Conservation (phyloP, 2,888 invertebrate genomes). For the Ornithoptera alexandrae region DNA sequence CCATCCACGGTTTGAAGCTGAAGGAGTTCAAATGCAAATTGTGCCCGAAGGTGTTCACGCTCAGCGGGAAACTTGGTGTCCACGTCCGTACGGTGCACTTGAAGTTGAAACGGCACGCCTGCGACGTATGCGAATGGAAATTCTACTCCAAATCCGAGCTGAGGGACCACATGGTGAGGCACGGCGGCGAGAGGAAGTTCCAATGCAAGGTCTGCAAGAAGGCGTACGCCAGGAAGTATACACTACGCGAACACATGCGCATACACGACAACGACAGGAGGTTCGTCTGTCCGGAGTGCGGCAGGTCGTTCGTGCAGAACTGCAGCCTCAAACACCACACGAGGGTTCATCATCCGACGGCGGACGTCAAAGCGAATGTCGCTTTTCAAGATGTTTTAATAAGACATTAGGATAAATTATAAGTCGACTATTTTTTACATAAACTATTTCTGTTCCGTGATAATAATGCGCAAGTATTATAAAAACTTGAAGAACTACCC, state of each 20-base stretch:
- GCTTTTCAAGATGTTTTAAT: conserved; percentile 30
- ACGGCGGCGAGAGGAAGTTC: conserved; percentile 73
- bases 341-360: conserved; percentile 59
- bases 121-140: conserved; percentile 75
- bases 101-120: conserved; percentile 66
- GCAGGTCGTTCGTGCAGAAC: conserved; percentile 63
- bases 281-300: conserved; percentile 62
- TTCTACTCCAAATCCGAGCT: conserved; percentile 77
- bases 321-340: conserved; percentile 66
- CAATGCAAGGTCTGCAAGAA: conserved; percentile 75
- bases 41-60: conserved; percentile 64
- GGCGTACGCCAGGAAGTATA: conserved; percentile 70
- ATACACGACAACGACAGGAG: conserved; percentile 66
- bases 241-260: conserved; percentile 67
- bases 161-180: conserved; percentile 77
- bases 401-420: conserved; percentile 7
- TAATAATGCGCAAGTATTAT: too few relatives aligned
- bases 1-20: conserved; percentile 60
- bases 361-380: conserved; percentile 30
- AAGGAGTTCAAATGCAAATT: conserved; percentile 67
- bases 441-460: too few relatives aligned
- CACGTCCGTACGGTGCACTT: conserved; percentile 68
- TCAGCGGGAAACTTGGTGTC: conserved; percentile 63
- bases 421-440: background rate
- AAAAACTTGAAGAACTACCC: too few relatives aligned